These are phyloP conservation scores for Melanaphis sacchari DNA, from an alignment of 1,140 invertebrate genomes.

Conservation along the genomic window DNA sequence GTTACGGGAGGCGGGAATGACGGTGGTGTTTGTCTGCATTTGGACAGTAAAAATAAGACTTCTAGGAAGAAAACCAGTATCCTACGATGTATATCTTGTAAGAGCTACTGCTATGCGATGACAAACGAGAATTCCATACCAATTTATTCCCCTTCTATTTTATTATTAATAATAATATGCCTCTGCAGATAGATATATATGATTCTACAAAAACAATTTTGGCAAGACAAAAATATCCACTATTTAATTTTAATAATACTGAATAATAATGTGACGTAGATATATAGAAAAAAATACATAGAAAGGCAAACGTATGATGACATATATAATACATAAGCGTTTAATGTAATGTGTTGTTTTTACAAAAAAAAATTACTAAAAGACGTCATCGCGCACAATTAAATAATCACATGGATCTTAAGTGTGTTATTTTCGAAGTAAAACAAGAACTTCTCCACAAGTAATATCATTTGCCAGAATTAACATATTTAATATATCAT, in stretches of 20 bases:
- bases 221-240: not conserved
- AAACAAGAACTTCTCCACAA: not conserved
- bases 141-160: not conserved
- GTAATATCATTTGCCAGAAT: slow-evolving; percentile 8
- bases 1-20: not conserved
- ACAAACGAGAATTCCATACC: not conserved
- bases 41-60: not conserved
- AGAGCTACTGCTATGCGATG: not conserved
- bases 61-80: slow-evolving; percentile 48
- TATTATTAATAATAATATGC: not conserved
- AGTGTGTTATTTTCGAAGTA: slow-evolving; percentile 21
- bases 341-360: not conserved
- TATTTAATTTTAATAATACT: not conserved
- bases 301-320: not conserved
- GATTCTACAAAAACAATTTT: not conserved
- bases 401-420: slow-evolving; percentile 2
- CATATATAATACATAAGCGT: not conserved
- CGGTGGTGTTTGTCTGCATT: not conserved
- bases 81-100: not conserved
- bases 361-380: not conserved
- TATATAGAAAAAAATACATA: not conserved
- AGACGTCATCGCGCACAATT: not conserved
- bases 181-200: not conserved
- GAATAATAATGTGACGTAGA: not conserved
- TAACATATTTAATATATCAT: not conserved